Percentiles rank a stretch among this genome's conserved stretches.
These are phyloP conservation scores for Oryzias javanicus DNA, from an alignment of 2,113 vertebrate genomes.

Conservation along the genomic window DNA sequence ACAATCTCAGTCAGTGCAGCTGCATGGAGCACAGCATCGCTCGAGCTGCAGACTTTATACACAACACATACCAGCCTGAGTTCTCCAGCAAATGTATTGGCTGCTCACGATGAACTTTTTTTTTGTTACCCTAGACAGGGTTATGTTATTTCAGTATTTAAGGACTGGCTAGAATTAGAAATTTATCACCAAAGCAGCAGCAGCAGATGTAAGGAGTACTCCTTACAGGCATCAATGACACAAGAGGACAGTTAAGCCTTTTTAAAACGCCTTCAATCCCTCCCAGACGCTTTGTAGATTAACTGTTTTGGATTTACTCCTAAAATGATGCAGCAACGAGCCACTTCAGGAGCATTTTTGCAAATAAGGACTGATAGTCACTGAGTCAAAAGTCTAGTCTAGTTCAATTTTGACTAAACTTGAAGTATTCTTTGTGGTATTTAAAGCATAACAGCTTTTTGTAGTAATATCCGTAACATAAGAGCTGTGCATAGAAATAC, in stretches of 20 bases:
- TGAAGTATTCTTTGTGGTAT: no score
- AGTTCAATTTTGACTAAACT: no score
- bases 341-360: neutral
- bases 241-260: constrained; percentile 23
- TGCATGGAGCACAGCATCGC: constrained; percentile 3
- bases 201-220: constrained; percentile 6
- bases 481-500: no score
- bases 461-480: no score
- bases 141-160: constrained; percentile 54
- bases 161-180: constrained; percentile 46
- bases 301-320: constrained; percentile 16
- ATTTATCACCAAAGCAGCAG: constrained; percentile 27
- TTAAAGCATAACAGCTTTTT: no score
- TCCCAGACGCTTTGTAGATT: constrained; percentile 35
- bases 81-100: constrained; percentile 41
- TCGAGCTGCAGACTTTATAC: constrained; percentile 18
- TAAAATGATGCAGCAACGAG: neutral
- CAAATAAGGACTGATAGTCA: neutral
- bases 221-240: constrained; percentile 4
- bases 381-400: neutral
- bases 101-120: constrained; percentile 18
- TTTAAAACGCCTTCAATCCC: constrained; percentile 22
- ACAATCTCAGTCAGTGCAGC: constrained; percentile 19
- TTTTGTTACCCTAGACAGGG: constrained; percentile 48
- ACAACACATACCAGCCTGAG: constrained; percentile 51